phyloP scores from a whole-genome alignment of 2,888 invertebrate species.

The Ethmia dodecea region DNA sequence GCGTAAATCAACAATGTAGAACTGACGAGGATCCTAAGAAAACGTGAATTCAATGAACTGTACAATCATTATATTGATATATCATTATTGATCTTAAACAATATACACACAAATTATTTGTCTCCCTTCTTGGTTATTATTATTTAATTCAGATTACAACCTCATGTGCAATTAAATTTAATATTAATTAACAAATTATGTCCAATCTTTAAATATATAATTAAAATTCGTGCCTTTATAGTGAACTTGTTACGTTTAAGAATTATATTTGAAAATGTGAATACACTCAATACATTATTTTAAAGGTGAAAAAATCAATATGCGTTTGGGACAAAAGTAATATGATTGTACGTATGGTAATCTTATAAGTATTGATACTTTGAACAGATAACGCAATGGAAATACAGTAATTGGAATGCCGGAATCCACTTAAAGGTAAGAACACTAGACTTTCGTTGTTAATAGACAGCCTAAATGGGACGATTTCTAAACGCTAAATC shows the following conservation, averaged over 20 bases:
- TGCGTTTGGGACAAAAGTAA: constrained; percentile 13
- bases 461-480: constrained; percentile 67
- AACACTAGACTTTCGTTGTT: constrained; percentile 69
- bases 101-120: constrained; percentile 76
- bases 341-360: constrained; percentile 29
- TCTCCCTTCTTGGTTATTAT: constrained; percentile 58
- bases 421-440: constrained; percentile 35
- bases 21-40: constrained; percentile 48
- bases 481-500: constrained; percentile 34
- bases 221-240: constrained; percentile 60
- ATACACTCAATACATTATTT: constrained; percentile 34
- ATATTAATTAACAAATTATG: constrained; percentile 54
- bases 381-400: background rate
- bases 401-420: constrained; percentile 17
- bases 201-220: constrained; percentile 41
- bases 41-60: constrained; percentile 54
- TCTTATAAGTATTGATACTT: background rate
- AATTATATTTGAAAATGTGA: constrained; percentile 38
- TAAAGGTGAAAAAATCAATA: constrained; percentile 28
- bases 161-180: constrained; percentile 70
- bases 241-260: constrained; percentile 56
- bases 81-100: constrained; percentile 61
- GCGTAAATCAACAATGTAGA: constrained; percentile 37
- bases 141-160: constrained; percentile 69
- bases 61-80: constrained; percentile 60